These are phyloP conservation scores for Nomada fabriciana DNA, from an alignment of 2,888 invertebrate species.

Conservation along the genomic window DNA sequence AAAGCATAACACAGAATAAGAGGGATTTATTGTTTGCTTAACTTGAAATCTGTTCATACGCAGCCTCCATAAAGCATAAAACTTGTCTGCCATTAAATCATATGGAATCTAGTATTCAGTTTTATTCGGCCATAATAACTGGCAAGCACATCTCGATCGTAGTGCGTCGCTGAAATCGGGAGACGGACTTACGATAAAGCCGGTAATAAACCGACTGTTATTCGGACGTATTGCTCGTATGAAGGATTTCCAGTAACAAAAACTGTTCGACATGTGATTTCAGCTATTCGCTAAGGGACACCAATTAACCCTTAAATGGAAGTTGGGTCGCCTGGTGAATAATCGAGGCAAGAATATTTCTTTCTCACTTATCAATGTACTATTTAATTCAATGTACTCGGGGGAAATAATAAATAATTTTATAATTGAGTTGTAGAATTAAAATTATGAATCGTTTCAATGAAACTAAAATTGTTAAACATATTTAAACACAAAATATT, in stretches of 20 bases:
- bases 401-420: too few species aligned
- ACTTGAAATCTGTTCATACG: slow-evolving; percentile 52
- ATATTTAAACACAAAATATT: too few species aligned
- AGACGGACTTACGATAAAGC: slow-evolving; percentile 15
- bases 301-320: neutral
- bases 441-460: too few species aligned
- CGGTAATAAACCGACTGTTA: slow-evolving; percentile 14
- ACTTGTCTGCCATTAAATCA: slow-evolving; percentile 48
- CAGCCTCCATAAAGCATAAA: slow-evolving; percentile 63
- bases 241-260: neutral
- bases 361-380: neutral
- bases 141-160: slow-evolving; percentile 3
- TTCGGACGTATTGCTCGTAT: neutral
- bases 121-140: slow-evolving; percentile 24
- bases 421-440: too few species aligned
- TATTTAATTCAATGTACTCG: too few species aligned
- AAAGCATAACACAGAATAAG: slow-evolving; percentile 31
- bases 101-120: slow-evolving; percentile 50
- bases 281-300: neutral
- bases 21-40: slow-evolving; percentile 58
- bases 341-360: neutral
- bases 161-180: neutral
- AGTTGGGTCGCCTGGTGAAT: neutral
- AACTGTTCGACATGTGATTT: neutral
- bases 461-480: too few species aligned